Conservation (phyloP, 2,113 vertebrate genomes). For the Mesocricetus auratus region DNA sequence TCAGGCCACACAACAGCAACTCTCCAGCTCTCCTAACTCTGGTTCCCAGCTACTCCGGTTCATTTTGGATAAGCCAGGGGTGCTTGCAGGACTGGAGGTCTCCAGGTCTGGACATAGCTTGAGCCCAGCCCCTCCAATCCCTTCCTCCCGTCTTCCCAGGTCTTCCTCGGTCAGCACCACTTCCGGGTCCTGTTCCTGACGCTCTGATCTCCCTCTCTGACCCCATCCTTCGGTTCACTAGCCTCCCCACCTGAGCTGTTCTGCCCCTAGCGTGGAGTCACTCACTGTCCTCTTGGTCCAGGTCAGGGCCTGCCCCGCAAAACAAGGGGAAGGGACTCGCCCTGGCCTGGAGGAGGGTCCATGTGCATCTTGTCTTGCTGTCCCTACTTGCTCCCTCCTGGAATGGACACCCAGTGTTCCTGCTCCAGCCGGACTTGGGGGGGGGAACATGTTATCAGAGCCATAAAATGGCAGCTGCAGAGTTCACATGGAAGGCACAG, state of each 20-base stretch:
- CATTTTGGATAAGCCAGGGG: background rate
- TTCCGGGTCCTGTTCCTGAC: conserved; percentile 26
- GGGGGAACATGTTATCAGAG: background rate
- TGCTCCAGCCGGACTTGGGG: background rate
- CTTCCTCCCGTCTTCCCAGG: background rate
- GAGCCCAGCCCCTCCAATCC: background rate
- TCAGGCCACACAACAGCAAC: background rate
- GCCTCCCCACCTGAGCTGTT: background rate
- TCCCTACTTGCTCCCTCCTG: background rate
- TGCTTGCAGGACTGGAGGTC: background rate
- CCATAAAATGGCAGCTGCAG: conserved; percentile 77
- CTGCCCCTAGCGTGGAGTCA: background rate
- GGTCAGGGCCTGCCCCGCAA: background rate
- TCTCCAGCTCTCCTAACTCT: background rate
- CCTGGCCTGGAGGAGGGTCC: background rate
- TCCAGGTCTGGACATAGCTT: background rate
- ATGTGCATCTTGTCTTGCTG: background rate
- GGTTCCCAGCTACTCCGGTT: background rate
- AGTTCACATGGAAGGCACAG: conserved; percentile 74
- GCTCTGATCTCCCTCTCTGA: background rate
- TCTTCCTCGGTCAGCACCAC: background rate
- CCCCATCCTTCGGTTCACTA: background rate
- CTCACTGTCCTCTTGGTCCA: background rate
- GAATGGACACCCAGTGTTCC: background rate
- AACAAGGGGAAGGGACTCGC: background rate